A percentile compares a stretch with the other conserved stretches of the same genome.
Evolutionary conservation across 2,888 invertebrate species (phyloP).

Genomic region (Apomyelois bistriatella): DNA sequence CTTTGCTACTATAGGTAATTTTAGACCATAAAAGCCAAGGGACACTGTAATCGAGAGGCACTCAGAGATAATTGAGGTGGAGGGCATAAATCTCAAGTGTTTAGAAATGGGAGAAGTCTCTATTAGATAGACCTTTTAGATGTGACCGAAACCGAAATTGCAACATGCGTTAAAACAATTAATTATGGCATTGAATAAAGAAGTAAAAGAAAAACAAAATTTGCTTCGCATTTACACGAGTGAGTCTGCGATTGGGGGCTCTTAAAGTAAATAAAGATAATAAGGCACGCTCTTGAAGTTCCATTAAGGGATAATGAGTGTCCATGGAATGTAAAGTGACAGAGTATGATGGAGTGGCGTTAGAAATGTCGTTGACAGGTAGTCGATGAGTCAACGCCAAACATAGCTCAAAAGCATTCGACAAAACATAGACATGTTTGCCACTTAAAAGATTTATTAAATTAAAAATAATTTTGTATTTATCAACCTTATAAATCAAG

Average conservation of each 20-base stretch:
- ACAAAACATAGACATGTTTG: slow-evolving; percentile 31
- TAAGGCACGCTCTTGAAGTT: slow-evolving; percentile 50
- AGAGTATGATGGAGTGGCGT: slow-evolving; percentile 61
- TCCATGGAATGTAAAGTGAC: slow-evolving; percentile 58
- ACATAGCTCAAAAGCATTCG: slow-evolving; percentile 32
- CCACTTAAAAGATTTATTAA: slow-evolving; percentile 1
- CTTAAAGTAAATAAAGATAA: slow-evolving; percentile 51
- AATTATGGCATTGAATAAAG: too few species aligned
- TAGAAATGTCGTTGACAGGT: slow-evolving; percentile 65
- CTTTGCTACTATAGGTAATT: slow-evolving; percentile 54
- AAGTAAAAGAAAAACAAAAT: slow-evolving; percentile 29
- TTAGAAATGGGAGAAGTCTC: slow-evolving; percentile 5
- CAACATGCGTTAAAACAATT: slow-evolving; percentile 15
- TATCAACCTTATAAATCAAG: background rate
- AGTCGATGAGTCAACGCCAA: slow-evolving; percentile 61
- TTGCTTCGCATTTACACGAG: slow-evolving; percentile 31
- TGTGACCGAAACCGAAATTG: slow-evolving; percentile 18
- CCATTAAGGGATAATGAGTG: slow-evolving; percentile 68
- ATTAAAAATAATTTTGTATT: background rate
- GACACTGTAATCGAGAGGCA: slow-evolving; percentile 42
- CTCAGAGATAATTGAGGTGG: slow-evolving; percentile 49
- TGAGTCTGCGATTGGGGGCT: slow-evolving; percentile 34
- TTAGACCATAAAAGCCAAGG: slow-evolving; percentile 51
- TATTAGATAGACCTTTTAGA: slow-evolving; percentile 7
- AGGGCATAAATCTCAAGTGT: slow-evolving; percentile 24